Evolutionary conservation across 1,140 invertebrate genomes (phyloP).

Genomic region (Drosophila mauritiana): DNA sequence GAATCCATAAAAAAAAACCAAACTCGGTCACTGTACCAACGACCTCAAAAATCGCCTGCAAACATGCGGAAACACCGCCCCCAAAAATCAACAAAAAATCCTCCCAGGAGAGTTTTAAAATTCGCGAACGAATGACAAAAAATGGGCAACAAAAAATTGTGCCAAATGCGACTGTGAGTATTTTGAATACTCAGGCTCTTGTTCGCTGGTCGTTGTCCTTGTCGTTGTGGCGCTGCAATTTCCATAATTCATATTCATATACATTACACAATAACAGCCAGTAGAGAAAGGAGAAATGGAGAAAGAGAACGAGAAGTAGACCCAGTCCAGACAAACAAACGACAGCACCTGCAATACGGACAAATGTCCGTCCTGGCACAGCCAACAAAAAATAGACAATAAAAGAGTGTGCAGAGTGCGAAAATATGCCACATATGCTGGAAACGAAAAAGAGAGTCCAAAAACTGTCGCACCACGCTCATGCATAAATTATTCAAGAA

Average conservation of each 20-base stretch:
- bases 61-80: slow-evolving; percentile 18
- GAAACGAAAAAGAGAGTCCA: background rate
- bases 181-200: slow-evolving; percentile 31
- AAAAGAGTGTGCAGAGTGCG: slow-evolving; percentile 60
- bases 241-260: slow-evolving; percentile 84
- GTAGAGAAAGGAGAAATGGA: slow-evolving; percentile 19
- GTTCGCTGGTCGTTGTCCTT: slow-evolving; percentile 61
- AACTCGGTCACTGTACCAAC: slow-evolving; percentile 66
- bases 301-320: slow-evolving; percentile 10
- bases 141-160: slow-evolving; percentile 32
- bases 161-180: slow-evolving; percentile 50
- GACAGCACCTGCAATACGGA: slow-evolving; percentile 81
- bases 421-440: slow-evolving; percentile 76
- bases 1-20: background rate
- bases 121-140: slow-evolving; percentile 40
- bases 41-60: slow-evolving; percentile 40
- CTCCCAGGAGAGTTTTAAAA: slow-evolving; percentile 37
- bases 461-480: slow-evolving; percentile 46
- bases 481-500: slow-evolving; percentile 61
- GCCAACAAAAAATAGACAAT: slow-evolving; percentile 27
- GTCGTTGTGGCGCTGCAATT: slow-evolving; percentile 69
- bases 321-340: slow-evolving; percentile 66
- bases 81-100: slow-evolving; percentile 13
- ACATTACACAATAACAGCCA: slow-evolving; percentile 53
- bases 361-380: slow-evolving; percentile 57